These are phyloP conservation scores for Hemithea aestivaria DNA, from an alignment of 2,888 invertebrate genomes.

Conservation along the genomic window DNA sequence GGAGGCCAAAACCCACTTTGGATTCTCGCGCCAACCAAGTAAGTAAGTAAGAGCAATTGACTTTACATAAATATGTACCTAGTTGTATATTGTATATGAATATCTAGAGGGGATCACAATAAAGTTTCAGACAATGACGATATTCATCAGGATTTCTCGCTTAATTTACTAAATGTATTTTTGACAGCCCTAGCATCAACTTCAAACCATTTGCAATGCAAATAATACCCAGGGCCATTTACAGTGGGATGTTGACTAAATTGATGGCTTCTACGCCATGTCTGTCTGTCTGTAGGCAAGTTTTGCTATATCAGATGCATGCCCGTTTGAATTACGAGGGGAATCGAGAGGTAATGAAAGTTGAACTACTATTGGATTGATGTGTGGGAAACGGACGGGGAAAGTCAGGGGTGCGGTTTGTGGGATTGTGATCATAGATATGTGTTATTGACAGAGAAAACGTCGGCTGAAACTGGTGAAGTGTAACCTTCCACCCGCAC, in stretches of 20 bases:
- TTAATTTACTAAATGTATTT: too few species aligned
- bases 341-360: constrained; percentile 35
- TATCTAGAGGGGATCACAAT: too few species aligned
- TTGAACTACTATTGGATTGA: constrained; percentile 23
- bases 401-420: constrained; percentile 17
- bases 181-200: constrained; percentile 5
- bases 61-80: too few species aligned
- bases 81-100: too few species aligned
- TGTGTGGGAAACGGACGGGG: constrained; percentile 15
- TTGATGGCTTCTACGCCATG: constrained; percentile 30
- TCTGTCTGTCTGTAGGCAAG: constrained; percentile 32
- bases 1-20: too few species aligned
- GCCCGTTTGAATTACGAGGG: constrained; percentile 40
- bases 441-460: too few species aligned
- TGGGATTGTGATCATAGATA: constrained; percentile 1
- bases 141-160: too few species aligned
- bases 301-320: constrained; percentile 51
- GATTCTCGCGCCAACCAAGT: too few species aligned
- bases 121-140: too few species aligned
- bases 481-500: too few species aligned
- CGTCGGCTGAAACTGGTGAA: too few species aligned
- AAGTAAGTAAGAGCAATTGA: too few species aligned
- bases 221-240: constrained; percentile 25
- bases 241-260: constrained; percentile 27
- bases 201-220: constrained; percentile 24